Percentiles rank a stretch among this genome's conserved stretches.
phyloP scores from a whole-genome alignment of 1,140 invertebrate genomes.

The Brachionus koreanus region DNA sequence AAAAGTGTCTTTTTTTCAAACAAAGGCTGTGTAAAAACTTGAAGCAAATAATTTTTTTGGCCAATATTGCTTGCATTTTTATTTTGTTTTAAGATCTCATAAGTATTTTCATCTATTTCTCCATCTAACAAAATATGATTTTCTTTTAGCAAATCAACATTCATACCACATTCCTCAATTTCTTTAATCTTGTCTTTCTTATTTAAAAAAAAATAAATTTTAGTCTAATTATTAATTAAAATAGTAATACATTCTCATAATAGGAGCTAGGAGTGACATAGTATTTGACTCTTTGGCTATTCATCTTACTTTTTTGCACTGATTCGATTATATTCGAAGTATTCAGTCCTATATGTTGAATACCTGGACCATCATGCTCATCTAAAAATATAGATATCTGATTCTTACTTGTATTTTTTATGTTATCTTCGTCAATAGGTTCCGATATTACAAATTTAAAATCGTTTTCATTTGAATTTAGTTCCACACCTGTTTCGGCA shows the following conservation, averaged over 20 bases:
- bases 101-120: conserved; percentile 51
- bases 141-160: conserved; percentile 46
- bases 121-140: conserved; percentile 57
- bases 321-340: conserved; percentile 55
- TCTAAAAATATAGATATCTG: conserved; percentile 60
- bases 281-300: conserved; percentile 48
- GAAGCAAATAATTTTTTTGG: conserved; percentile 60
- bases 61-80: not conserved
- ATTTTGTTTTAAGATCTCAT: not conserved
- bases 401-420: conserved; percentile 51
- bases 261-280: conserved; percentile 14
- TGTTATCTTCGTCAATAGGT: conserved; percentile 53
- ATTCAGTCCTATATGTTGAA: conserved; percentile 62
- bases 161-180: conserved; percentile 28
- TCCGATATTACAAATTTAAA: conserved; percentile 62
- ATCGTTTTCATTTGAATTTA: conserved; percentile 45
- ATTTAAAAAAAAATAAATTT: conserved; percentile 8
- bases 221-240: not conserved
- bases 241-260: not conserved
- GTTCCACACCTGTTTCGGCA: conserved; percentile 58
- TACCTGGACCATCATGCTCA: conserved; percentile 59
- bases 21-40: conserved; percentile 62
- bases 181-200: conserved; percentile 38
- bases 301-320: conserved; percentile 50
- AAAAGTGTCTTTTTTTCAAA: conserved; percentile 61